Evolutionary conservation across 2,888 invertebrate genomes (phyloP), one percentile per base, ranked within the genome.

Genomic region (Laothoe populi): DNA sequence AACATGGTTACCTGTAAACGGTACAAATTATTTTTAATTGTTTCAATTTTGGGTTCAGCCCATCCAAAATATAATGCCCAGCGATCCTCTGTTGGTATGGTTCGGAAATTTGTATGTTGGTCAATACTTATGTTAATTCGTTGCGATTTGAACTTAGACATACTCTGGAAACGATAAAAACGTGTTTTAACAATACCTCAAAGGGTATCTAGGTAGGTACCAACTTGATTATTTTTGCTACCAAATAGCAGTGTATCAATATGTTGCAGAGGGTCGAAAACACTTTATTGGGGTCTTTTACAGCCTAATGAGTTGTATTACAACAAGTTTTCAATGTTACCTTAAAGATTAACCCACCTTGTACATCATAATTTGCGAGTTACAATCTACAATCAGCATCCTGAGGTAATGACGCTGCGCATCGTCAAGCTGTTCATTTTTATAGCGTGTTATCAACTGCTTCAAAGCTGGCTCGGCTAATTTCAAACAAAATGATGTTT

Each of bases 41-140:
- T 60, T 2, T 66, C 48, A 2, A 74, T 65, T 35, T 70, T 62
- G 16, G 65, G 61, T 11, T 72, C 69, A 42, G 78, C 74, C 88
- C 88, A 90, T 60, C 62, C 78, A 62, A 84, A 90, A 67, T 90
- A 91, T 53, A 86, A 62, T 16, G 71, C 67, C 90, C 90, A 91
- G 46, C 90, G 83, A 31, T 85, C 75, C 53, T 63, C 53, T 10
- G 65, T 60, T 0, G 72, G 16, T 63, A 83, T 69, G 0, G 11
- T 63, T 0, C 46, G 11, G 21, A 81, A 70, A 65, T 79, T 68
- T 31, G 68, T 75, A 58, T 67, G 57, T 0, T 49, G 7, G 19
- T 64, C 57, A 5, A 82, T 72, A 8, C n/a, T 59, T 7, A 68
- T 42, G 35, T 61, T 53, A n/a, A 62, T 63, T 59, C 63, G 60